Percentiles rank a stretch among this genome's conserved stretches.
phyloP scores from a whole-genome alignment of 2,113 vertebrate genomes.

The Lucifuga dentata region DNA sequence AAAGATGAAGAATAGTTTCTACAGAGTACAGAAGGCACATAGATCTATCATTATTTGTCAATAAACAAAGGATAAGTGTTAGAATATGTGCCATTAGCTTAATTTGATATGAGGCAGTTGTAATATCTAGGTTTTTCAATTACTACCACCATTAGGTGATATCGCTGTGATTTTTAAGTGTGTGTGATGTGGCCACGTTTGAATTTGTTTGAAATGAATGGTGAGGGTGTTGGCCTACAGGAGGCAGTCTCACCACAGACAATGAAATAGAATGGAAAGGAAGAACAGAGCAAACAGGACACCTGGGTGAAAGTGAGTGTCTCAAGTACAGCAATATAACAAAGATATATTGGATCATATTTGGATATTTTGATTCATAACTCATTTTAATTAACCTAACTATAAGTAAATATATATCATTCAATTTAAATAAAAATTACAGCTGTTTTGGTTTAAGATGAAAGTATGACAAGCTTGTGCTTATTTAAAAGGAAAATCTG shows the following conservation, averaged over 20 bases:
- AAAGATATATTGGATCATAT: background rate
- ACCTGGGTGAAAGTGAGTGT: slow-evolving; percentile 1
- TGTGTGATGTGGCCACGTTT: background rate
- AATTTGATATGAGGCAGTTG: no score
- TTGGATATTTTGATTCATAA: background rate
- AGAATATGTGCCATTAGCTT: no score
- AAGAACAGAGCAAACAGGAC: slow-evolving; percentile 40
- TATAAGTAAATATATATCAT: background rate
- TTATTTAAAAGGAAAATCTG: no score
- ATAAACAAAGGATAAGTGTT: no score
- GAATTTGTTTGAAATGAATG: background rate
- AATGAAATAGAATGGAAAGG: slow-evolving; percentile 5
- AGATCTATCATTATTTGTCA: no score
- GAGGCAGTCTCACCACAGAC: slow-evolving; percentile 59
- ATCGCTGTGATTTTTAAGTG: background rate
- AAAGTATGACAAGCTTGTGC: background rate
- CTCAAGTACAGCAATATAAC: background rate
- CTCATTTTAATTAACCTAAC: background rate
- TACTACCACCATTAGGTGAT: no score
- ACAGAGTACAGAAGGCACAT: no score
- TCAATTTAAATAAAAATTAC: background rate
- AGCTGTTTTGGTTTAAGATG: background rate
- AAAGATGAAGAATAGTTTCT: no score
- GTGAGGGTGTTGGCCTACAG: slow-evolving; percentile 49
- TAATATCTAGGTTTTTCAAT: no score